Base-by-base conservation (phyloP, 2,888 invertebrate genomes). In the Tetragonisca angustula region DNA sequence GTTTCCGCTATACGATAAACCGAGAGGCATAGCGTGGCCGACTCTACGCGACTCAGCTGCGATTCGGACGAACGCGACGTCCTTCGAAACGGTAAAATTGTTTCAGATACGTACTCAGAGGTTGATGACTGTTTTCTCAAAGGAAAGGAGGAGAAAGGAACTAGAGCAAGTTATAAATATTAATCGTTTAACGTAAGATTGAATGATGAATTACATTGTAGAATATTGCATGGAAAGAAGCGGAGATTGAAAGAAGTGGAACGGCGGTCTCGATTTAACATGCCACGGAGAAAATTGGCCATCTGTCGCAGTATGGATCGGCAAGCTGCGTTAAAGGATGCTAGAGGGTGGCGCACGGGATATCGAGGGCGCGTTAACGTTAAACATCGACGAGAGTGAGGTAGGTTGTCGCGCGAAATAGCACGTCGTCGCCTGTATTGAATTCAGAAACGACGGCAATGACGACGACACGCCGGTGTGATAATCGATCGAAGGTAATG, bases 401-500 rank as follows among this genome's bases (percentile, higher is more conserved):
- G 70, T 79, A 54, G 71, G 15, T 65, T 49, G 73, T 70, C 76
- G 70, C 13, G 72, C n/a, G 21, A 65, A 69, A 77, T 77, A 43
- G 77, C 64, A 54, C 17, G 54, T 24, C 15, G 59, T 15, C 15
- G 61, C 36, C 43, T 24, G 64, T 27, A 75, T 83, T 61, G 76
- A 83, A 79, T 78, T 83, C 83, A 84, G 74, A 71, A 71, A 70
- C 69, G 21, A 59, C 59, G 62, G 21, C 17, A 56, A 65, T 69
- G 70, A n/a, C 70, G 68, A 68, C 21, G 65, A 24, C n/a, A 11
- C 21, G 65, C 32, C 19, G 15, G 49, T 56, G 49, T 56, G 59
- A 75, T 77, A 72, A 84, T 81, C 84, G 81, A 80, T 84, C 50
- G 54, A 77, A 78, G 77, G 75, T 64, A 78, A 73, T 64, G 74